These are phyloP conservation scores for Pedicia rivosa DNA, from an alignment of 2,888 invertebrate species.

Conservation along the genomic window DNA sequence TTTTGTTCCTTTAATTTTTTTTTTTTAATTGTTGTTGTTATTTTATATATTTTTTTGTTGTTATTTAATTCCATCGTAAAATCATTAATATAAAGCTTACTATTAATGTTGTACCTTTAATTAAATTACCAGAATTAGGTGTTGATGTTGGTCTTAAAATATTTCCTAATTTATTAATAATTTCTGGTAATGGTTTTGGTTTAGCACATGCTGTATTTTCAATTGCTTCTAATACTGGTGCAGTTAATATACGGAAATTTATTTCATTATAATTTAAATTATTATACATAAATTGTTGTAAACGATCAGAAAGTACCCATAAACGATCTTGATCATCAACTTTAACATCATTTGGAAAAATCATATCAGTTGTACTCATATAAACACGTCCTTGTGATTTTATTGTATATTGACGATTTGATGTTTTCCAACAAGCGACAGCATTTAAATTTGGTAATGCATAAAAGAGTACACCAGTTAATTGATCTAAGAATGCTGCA, in stretches of 20 bases:
- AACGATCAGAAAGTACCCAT: slow-evolving; percentile 57
- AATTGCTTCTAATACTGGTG: slow-evolving; percentile 50
- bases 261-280: slow-evolving; percentile 42
- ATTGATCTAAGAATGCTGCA: slow-evolving; percentile 51
- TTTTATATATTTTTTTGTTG: no score
- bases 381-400: slow-evolving; percentile 56
- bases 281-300: slow-evolving; percentile 54
- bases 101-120: no score
- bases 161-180: slow-evolving; percentile 37
- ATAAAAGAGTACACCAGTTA: slow-evolving; percentile 57
- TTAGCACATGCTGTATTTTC: slow-evolving; percentile 55
- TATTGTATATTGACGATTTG: slow-evolving; percentile 46
- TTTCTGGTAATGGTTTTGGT: slow-evolving; percentile 36
- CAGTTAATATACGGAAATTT: slow-evolving; percentile 56
- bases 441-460: slow-evolving; percentile 58
- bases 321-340: slow-evolving; percentile 52
- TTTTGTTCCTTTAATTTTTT: no score
- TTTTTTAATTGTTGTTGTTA: no score
- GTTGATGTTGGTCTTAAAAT: slow-evolving; percentile 30
- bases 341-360: slow-evolving; percentile 64
- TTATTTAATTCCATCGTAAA: no score
- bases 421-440: slow-evolving; percentile 62
- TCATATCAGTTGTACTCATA: slow-evolving; percentile 51
- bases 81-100: no score
- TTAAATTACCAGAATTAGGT: no score